Percentiles rank a stretch among this genome's conserved stretches.
These are phyloP conservation scores for Aspidiotus destructor DNA, from an alignment of 2,888 invertebrate species.

Conservation along the genomic window DNA sequence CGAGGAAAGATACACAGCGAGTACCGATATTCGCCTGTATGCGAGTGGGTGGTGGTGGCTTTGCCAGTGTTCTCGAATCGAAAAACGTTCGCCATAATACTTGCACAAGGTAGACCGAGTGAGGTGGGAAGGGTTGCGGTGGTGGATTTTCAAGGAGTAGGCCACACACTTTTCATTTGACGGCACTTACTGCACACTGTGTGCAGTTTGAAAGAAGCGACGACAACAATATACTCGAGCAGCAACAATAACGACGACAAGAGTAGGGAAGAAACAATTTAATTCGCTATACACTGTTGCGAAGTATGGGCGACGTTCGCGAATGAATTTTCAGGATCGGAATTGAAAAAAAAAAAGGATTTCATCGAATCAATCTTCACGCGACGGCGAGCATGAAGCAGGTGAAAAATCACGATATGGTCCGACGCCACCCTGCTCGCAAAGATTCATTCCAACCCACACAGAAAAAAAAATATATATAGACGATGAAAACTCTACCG, in stretches of 20 bases:
- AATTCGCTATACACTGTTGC: neutral
- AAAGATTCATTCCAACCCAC: too few relatives aligned
- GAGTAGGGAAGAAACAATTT: neutral
- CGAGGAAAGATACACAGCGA: neutral
- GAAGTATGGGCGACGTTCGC: neutral
- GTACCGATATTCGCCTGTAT: neutral
- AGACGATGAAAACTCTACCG: too few relatives aligned
- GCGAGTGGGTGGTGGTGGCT: conserved; percentile 2
- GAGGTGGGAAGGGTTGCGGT: conserved; percentile 11
- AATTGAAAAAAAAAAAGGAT: neutral
- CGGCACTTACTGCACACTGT: too few relatives aligned
- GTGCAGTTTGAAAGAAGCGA: neutral
- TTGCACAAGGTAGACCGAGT: neutral
- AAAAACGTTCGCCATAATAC: too few relatives aligned
- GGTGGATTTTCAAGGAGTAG: conserved; percentile 8
- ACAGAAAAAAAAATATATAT: too few relatives aligned
- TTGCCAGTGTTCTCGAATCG: neutral
- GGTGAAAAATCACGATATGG: too few relatives aligned
- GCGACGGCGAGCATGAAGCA: too few relatives aligned
- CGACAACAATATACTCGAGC: neutral
- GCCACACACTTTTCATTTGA: neutral
- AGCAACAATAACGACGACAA: neutral
- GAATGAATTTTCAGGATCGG: neutral
- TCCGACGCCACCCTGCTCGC: too few relatives aligned
- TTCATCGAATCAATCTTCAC: too few relatives aligned